Evolutionary conservation across 2,113 vertebrate species (phyloP).

Genomic region (Triplophysa dalaica): DNA sequence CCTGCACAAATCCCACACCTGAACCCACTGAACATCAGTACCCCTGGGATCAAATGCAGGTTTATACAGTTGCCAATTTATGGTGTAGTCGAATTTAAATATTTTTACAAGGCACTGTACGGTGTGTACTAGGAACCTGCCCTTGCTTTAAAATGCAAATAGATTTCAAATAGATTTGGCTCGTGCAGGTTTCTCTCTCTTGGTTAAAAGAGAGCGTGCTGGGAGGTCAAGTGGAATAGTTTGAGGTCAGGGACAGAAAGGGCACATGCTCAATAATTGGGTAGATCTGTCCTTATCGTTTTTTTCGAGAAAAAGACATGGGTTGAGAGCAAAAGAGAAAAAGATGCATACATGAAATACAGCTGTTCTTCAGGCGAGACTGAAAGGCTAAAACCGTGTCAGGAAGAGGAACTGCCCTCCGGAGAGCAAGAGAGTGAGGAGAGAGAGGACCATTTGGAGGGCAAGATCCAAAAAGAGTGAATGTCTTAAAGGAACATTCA

Average conservation of each 20-base stretch:
- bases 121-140: not conserved
- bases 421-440: conserved; percentile 3
- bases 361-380: conserved; percentile 22
- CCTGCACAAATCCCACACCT: no score
- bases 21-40: not conserved
- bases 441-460: not conserved
- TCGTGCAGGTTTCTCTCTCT: not conserved
- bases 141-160: conserved; percentile 1
- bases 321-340: conserved; percentile 1
- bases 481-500: not conserved
- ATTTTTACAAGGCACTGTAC: not conserved
- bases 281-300: conserved; percentile 31
- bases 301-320: conserved; percentile 20
- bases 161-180: conserved; percentile 4
- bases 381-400: conserved; percentile 11
- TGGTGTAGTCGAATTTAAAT: not conserved
- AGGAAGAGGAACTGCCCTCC: not conserved
- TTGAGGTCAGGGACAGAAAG: conserved; percentile 35
- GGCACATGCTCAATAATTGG: conserved; percentile 37
- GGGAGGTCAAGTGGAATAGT: conserved; percentile 35
- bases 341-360: not conserved
- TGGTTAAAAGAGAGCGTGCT: conserved; percentile 3
- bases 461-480: not conserved
- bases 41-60: no score
- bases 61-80: no score